phyloP scores from a whole-genome alignment of 2,113 vertebrate species.

The Actenoides hombroni region DNA sequence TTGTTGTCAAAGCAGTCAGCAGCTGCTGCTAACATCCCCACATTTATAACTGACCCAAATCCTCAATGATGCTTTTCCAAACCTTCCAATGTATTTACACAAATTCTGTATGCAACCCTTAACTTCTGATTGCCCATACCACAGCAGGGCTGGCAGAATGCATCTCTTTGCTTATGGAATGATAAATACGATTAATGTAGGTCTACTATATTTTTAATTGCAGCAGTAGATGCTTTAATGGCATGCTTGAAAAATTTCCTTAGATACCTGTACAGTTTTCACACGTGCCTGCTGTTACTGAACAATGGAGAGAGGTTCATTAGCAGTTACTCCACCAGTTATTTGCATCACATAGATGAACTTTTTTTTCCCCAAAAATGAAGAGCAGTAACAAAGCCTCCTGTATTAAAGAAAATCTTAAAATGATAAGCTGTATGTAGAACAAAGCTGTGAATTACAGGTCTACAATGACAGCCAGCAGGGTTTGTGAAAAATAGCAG shows the following conservation, averaged over 20 bases:
- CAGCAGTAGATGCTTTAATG: not conserved
- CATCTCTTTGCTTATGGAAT: not conserved
- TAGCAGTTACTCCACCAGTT: not conserved
- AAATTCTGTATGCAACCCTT: not conserved
- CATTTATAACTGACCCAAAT: not conserved
- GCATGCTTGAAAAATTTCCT: not conserved
- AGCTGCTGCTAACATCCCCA: not conserved
- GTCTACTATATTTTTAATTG: not conserved
- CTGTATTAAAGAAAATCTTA: not conserved
- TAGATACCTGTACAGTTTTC: not conserved
- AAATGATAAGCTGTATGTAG: not conserved
- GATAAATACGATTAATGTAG: not conserved
- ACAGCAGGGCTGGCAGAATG: not conserved
- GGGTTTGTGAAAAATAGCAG: not conserved
- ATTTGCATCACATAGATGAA: not conserved
- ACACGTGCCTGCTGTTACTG: not conserved
- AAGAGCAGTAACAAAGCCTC: not conserved
- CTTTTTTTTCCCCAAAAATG: not conserved
- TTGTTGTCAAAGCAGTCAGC: not conserved
- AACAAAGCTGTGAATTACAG: not conserved
- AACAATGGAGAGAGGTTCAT: not conserved
- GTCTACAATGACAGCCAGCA: not conserved
- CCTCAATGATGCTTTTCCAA: not conserved
- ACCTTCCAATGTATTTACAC: not conserved
- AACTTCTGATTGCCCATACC: not conserved